phyloP scores from a whole-genome alignment of 2,888 invertebrate genomes.

The Ryuthela nishihirai region DNA sequence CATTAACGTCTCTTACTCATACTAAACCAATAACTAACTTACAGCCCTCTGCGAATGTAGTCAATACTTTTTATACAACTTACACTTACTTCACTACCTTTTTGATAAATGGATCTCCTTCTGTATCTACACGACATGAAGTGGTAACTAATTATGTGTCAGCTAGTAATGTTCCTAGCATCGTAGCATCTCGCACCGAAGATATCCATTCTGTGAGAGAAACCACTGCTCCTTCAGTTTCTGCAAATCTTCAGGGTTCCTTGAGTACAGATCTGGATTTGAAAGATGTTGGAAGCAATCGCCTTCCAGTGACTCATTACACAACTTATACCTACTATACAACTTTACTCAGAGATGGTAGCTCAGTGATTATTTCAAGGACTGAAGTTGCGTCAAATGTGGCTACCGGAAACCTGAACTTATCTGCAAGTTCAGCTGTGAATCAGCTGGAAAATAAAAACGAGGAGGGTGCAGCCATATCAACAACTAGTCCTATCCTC shows the following conservation, averaged over 20 bases:
- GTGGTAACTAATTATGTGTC: conserved; percentile 67
- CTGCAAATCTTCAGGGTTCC: conserved; percentile 1
- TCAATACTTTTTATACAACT: conserved; percentile 73
- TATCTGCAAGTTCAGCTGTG: too few species aligned
- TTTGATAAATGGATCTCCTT: conserved; percentile 78
- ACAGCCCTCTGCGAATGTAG: conserved; percentile 10
- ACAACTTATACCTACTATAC: conserved; percentile 53
- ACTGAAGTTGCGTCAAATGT: conserved; percentile 64
- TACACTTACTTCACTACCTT: conserved; percentile 89
- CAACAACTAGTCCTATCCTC: too few species aligned
- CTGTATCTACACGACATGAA: conserved; percentile 57
- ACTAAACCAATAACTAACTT: conserved; percentile 1
- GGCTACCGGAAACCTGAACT: conserved; percentile 61
- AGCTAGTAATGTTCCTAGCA: conserved; percentile 21
- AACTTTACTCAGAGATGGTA: conserved; percentile 63
- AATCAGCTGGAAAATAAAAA: not conserved
- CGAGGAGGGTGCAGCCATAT: too few species aligned
- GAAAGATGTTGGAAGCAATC: not conserved
- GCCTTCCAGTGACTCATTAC: conserved; percentile 45
- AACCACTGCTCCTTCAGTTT: not conserved
- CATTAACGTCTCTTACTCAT: not conserved
- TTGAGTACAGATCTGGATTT: too few species aligned
- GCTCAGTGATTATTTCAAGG: conserved; percentile 44
- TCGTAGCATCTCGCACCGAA: not conserved
- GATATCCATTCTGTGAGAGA: not conserved